Conservation (phyloP, 37 sponge, comb jelly and placozoan species). For the Diacarnus erythraeanus region DNA sequence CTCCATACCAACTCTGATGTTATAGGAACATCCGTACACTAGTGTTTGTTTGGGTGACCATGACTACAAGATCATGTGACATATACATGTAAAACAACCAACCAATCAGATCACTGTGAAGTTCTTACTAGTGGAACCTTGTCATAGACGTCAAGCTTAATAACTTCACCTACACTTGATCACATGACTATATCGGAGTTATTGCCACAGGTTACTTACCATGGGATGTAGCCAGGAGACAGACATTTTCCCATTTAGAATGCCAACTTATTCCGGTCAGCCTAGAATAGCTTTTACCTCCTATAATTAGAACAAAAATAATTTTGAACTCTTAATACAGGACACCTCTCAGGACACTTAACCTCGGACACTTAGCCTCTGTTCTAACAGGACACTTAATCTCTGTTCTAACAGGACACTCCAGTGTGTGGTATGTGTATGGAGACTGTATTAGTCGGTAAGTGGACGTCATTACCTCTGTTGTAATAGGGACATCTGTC, state of each 20-base stretch:
- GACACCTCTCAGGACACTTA: not conserved
- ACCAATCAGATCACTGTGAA: too few relatives aligned
- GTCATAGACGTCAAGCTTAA: slow-evolving; percentile 42
- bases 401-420: too few relatives aligned
- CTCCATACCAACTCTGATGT: not conserved
- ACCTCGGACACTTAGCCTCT: too few relatives aligned
- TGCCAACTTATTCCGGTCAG: slow-evolving; percentile 54
- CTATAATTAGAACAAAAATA: not conserved
- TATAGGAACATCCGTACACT: not conserved
- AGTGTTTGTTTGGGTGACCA: not conserved
- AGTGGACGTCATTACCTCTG: not conserved
- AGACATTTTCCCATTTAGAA: slow-evolving; percentile 40
- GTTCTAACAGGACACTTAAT: too few relatives aligned
- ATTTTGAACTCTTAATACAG: not conserved
- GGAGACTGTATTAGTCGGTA: too few relatives aligned
- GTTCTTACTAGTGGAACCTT: slow-evolving; percentile 54
- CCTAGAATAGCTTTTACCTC: slow-evolving; percentile 3
- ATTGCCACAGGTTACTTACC: slow-evolving; percentile 17
- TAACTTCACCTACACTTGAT: slow-evolving; percentile 32
- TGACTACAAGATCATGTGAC: slow-evolving; percentile 6
- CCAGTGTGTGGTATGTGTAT: too few relatives aligned
- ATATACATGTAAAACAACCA: not conserved
- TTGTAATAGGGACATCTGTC: slow-evolving; percentile 53
- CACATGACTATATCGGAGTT: not conserved
- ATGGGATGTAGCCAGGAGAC: slow-evolving; percentile 30